phyloP scores from a whole-genome alignment of 2,113 vertebrate species.

The Sylvilagus bachmani region DNA sequence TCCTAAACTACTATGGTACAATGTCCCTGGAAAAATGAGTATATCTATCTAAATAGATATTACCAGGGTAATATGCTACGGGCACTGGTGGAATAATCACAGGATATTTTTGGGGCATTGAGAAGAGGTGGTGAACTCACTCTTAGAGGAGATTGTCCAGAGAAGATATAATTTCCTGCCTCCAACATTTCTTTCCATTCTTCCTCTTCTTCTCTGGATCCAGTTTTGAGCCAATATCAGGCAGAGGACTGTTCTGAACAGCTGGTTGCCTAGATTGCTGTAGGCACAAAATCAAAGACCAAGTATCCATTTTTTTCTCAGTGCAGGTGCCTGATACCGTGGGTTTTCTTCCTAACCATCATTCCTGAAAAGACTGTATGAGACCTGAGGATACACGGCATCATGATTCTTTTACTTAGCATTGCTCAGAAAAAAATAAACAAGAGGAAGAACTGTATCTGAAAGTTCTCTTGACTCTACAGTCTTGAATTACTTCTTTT shows the following conservation, averaged over 20 bases:
- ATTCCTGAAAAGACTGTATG: not conserved
- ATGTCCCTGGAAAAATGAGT: not conserved
- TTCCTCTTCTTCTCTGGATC: not conserved
- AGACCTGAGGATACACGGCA: not conserved
- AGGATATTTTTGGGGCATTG: not conserved
- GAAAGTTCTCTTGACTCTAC: not conserved
- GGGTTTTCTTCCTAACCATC: not conserved
- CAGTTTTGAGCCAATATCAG: not conserved
- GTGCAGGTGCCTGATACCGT: not conserved
- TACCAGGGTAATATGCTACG: not conserved
- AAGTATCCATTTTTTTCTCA: not conserved
- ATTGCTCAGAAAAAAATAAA: not conserved
- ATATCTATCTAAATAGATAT: not conserved
- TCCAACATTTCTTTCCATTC: not conserved
- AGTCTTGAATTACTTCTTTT: not conserved
- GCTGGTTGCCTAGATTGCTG: not conserved
- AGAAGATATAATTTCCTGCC: not conserved
- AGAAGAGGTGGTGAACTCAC: not conserved
- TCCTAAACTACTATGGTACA: not conserved
- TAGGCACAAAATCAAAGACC: not conserved
- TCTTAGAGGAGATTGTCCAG: not conserved
- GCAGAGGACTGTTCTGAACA: not conserved
- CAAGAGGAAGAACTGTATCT: not conserved
- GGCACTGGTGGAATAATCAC: not conserved
- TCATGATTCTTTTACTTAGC: not conserved